Evolutionary conservation across 37 sponge, comb jelly and placozoan genomes (phyloP).

Genomic region (Spongia lamella): DNA sequence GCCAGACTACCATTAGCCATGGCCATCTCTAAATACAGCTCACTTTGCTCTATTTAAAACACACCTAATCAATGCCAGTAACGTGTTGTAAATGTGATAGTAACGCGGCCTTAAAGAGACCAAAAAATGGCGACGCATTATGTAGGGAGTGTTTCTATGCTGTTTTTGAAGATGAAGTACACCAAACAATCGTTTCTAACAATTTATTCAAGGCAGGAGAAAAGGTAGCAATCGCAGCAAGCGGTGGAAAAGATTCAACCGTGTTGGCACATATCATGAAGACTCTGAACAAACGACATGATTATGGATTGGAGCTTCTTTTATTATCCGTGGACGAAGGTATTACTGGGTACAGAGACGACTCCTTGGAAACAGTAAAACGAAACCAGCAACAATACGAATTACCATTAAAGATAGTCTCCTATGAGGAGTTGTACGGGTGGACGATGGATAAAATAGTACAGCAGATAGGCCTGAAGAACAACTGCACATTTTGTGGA

Average conservation of each 20-base stretch:
- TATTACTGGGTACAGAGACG: constrained; percentile 96
- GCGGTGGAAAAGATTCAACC: constrained; percentile 98
- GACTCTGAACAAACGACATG: constrained; percentile 83
- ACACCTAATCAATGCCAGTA: constrained; percentile 39
- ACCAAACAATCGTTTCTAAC: constrained; percentile 77
- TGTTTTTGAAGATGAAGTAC: constrained; percentile 88
- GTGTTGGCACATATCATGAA: constrained; percentile 94
- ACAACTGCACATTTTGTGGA: constrained; percentile 99
- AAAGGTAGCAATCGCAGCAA: constrained; percentile 85
- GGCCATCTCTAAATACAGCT: no score
- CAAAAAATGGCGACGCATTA: constrained; percentile 89
- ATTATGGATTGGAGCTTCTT: constrained; percentile 84
- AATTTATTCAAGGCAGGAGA: constrained; percentile 82
- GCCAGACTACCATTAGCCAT: no score
- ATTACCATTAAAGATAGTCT: constrained; percentile 89
- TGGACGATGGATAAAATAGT: constrained; percentile 99
- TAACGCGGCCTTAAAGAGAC: constrained; percentile 84
- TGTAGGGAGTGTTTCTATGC: constrained; percentile 91
- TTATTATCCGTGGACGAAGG: constrained; percentile 96
- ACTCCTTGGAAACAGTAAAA: constrained; percentile 94
- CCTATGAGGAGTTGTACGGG: constrained; percentile 95
- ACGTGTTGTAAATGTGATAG: constrained; percentile 58
- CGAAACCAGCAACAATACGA: constrained; percentile 86
- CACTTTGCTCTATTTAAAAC: no score
- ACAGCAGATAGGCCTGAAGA: constrained; percentile 86